Evolutionary conservation across 2,797 vertebrate species (phyloP), one percentile per base, ranked within the genome.

Genomic region (Lycodopsis pacificus): DNA sequence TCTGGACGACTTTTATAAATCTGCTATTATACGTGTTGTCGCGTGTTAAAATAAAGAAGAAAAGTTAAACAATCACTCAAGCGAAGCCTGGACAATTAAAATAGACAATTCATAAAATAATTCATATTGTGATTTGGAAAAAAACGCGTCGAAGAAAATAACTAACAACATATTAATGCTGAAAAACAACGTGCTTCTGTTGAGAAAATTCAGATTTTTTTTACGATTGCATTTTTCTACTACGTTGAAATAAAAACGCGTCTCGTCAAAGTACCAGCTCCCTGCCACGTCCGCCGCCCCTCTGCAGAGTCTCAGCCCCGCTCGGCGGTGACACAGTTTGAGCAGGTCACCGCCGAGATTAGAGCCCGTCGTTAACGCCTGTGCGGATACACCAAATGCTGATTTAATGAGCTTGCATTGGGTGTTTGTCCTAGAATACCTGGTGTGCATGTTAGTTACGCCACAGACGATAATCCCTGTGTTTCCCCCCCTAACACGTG

Each of bases 371-470:
- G 81, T 91, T 90, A 92, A 91, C 90, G 90, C 90, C 88, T 83
- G 83, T 86, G 88, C 87, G 79, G 85, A 86, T 66, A 65, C 90
- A 91, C 89, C 89, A 92, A 93, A 93, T 90, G 91, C 88, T 88
- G 85, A 76, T 92, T 91, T 93, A 94, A 94, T 93, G 91, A 93
- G 91, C 89, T 93, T 91, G 87, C 86, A 76, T 82, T 77, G 89
- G 86, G 38, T 91, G 91, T 94, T 92, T 88, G 89, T 91, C 90
- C 90, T 79, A 85, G 90, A 93, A 94, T 89, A 93, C 91, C 92
- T 86, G 90, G 87, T 81, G 89, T 89, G 87, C 79, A 85, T 85
- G 87, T 89, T 85, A 75, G 81, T 13, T 79, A 79, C 83, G 76
- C 83, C 89, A 76, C 84, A 80, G 40, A 67, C 76, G 46, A 10